phyloP scores from a whole-genome alignment of 2,797 vertebrate species.

The Xiphorhynchus erythropygius region DNA sequence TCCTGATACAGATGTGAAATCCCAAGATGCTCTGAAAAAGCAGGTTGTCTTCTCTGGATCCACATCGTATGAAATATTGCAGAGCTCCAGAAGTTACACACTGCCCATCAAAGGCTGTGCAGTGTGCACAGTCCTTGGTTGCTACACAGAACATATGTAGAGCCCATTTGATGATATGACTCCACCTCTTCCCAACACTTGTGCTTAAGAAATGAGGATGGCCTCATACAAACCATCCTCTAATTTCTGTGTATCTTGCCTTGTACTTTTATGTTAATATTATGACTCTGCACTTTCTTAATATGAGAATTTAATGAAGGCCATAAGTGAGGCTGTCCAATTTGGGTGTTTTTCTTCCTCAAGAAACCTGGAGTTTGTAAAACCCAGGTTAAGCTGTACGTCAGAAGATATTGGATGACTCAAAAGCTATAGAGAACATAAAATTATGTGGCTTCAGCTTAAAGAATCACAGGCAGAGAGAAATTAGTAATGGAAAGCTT shows the following conservation, averaged over 20 bases:
- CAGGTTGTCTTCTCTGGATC: not conserved
- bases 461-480: not conserved
- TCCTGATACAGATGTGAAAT: not conserved
- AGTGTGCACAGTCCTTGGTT: not conserved
- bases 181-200: not conserved
- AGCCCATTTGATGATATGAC: not conserved
- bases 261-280: not conserved
- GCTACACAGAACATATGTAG: accelerated
- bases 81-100: not conserved
- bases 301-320: not conserved
- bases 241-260: not conserved
- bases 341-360: not conserved
- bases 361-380: not conserved
- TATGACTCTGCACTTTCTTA: not conserved
- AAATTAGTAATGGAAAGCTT: slow-evolving; percentile 21
- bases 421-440: not conserved
- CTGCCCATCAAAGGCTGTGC: not conserved
- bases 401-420: not conserved
- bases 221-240: not conserved
- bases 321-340: not conserved
- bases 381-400: not conserved
- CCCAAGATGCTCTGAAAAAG: not conserved
- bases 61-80: not conserved
- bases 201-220: not conserved
- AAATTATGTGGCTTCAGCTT: not conserved